phyloP scores from a whole-genome alignment of 2,797 vertebrate species.

The Artibeus jamaicensis region DNA sequence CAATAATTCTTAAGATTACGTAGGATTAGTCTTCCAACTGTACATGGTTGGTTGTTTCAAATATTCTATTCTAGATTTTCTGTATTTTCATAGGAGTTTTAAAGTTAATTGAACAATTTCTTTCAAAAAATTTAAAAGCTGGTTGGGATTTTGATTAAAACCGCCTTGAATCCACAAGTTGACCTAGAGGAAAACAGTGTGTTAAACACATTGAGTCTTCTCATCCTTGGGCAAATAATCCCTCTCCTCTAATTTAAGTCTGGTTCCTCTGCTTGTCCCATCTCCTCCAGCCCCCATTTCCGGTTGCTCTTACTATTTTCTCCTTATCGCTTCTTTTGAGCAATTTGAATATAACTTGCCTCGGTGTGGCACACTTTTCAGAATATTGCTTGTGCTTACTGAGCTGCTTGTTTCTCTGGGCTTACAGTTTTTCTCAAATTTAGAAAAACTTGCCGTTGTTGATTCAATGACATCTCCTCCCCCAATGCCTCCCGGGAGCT shows the following conservation, averaged over 20 bases:
- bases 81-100: neutral
- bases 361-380: neutral
- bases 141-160: neutral
- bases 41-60: neutral
- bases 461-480: neutral
- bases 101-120: neutral
- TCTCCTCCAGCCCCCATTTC: neutral
- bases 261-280: accelerated
- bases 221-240: too few species aligned
- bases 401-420: neutral
- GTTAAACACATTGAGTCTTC: neutral
- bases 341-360: neutral
- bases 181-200: neutral
- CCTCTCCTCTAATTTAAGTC: accelerated
- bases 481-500: neutral
- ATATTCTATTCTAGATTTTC: neutral
- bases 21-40: neutral
- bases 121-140: neutral
- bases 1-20: neutral
- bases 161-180: neutral
- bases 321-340: neutral
- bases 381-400: neutral
- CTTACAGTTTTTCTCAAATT: neutral
- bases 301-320: neutral
- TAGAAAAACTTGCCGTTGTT: neutral